Conservation (phyloP, 1,140 invertebrate species). For the Drosophila orosa region DNA sequence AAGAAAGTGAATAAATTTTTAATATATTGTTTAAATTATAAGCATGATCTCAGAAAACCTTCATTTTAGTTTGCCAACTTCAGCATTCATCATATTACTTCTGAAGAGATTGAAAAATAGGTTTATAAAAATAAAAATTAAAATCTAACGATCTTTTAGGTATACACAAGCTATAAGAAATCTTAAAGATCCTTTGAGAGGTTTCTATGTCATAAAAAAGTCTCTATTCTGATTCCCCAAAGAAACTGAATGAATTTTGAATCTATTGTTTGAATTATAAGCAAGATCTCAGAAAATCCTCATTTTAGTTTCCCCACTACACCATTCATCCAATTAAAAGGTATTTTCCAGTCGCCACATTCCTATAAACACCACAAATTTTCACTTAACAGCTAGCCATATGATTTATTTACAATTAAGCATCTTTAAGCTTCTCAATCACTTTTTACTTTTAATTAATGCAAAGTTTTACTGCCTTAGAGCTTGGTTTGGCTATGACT, state of each 20-base stretch:
- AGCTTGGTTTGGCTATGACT: conserved; percentile 25
- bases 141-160: too few species aligned
- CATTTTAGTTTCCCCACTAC: not conserved
- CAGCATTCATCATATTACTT: not conserved
- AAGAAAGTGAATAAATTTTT: not conserved
- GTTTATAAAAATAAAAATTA: not conserved
- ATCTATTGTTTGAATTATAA: not conserved
- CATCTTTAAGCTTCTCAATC: conserved; percentile 62
- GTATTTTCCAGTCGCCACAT: conserved; percentile 1
- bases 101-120: too few species aligned
- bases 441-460: conserved; percentile 72
- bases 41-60: not conserved
- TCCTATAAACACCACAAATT: not conserved
- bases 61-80: too few species aligned
- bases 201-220: not conserved
- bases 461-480: conserved; percentile 48
- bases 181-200: not conserved
- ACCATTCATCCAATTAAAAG: not conserved
- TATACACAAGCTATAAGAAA: not conserved
- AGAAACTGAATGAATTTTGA: not conserved
- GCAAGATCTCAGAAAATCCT: not conserved
- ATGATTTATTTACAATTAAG: conserved; percentile 73
- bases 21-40: not conserved
- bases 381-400: conserved; percentile 24
- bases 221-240: not conserved